Evolutionary conservation across 2,888 invertebrate species (phyloP).

Genomic region (Tigriopus californicus): DNA sequence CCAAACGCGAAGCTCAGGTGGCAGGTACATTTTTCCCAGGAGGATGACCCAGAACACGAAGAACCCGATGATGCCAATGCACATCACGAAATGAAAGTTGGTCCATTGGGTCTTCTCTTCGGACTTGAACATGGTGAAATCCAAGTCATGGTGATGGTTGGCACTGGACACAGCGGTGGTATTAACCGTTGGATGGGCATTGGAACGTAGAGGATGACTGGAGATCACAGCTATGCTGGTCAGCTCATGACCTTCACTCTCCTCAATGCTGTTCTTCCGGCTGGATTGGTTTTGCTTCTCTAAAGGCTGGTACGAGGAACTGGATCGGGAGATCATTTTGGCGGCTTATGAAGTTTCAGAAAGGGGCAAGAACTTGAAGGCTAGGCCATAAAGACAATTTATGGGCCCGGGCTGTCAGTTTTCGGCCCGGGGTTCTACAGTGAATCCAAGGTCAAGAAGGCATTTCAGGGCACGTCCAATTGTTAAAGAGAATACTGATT

Average conservation of each 20-base stretch:
- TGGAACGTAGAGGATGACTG: not conserved
- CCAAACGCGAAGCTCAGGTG: conserved; percentile 3
- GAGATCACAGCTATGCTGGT: not conserved
- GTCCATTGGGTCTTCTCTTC: conserved; percentile 1
- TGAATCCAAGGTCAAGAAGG: too few species aligned
- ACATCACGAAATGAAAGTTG: conserved; percentile 14
- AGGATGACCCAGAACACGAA: conserved; percentile 14
- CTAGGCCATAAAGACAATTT: too few species aligned
- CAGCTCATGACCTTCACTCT: not conserved
- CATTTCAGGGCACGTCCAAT: too few species aligned
- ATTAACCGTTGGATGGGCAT: not conserved
- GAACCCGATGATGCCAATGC: conserved; percentile 13
- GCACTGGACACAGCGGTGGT: not conserved
- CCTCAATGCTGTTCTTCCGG: not conserved
- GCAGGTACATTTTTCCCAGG: conserved; percentile 9
- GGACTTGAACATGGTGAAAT: not conserved
- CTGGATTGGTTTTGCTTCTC: not conserved
- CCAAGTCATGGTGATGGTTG: not conserved
- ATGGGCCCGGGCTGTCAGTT: too few species aligned
- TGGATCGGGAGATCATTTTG: conserved; percentile 7
- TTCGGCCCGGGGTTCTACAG: too few species aligned
- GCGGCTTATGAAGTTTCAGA: too few species aligned
- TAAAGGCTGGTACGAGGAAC: conserved; percentile 6
- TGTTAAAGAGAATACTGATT: too few species aligned
- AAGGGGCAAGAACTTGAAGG: too few species aligned